Percentiles rank a stretch among this genome's conserved stretches.
Conservation (phyloP, 2,888 invertebrate genomes). For the Baronia brevicornis region DNA sequence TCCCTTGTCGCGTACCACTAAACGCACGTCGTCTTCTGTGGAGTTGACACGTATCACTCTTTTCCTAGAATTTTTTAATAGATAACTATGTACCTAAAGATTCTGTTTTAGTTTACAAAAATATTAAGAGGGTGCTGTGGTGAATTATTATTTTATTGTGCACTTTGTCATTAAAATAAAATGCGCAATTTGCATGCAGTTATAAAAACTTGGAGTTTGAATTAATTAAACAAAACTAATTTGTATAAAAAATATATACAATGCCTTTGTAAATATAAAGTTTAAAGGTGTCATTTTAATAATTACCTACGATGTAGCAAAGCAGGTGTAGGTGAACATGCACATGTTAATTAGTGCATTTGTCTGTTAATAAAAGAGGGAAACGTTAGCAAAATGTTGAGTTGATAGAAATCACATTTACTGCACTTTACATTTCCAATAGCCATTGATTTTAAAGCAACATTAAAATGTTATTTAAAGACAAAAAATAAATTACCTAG, state of each 20-base stretch:
- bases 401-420: too few species aligned
- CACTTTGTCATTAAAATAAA: constrained; percentile 3
- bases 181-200: not conserved
- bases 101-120: constrained; percentile 30
- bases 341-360: constrained; percentile 56
- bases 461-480: constrained; percentile 6
- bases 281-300: too few species aligned
- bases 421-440: too few species aligned
- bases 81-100: constrained; percentile 71
- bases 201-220: too few species aligned
- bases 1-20: constrained; percentile 83
- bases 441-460: constrained; percentile 7
- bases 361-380: constrained; percentile 53
- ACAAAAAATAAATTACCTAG: constrained; percentile 69
- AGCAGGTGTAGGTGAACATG: constrained; percentile 47
- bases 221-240: too few species aligned
- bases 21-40: constrained; percentile 84
- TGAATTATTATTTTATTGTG: constrained; percentile 2
- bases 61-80: constrained; percentile 80
- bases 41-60: constrained; percentile 84
- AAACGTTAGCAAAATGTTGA: constrained; percentile 29
- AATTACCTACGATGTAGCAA: constrained; percentile 48
- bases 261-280: too few species aligned
- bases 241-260: too few species aligned
- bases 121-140: constrained; percentile 10